Percentiles rank a stretch among this genome's conserved stretches.
phyloP scores from a whole-genome alignment of 2,113 vertebrate genomes.

The Leucosticte australis region DNA sequence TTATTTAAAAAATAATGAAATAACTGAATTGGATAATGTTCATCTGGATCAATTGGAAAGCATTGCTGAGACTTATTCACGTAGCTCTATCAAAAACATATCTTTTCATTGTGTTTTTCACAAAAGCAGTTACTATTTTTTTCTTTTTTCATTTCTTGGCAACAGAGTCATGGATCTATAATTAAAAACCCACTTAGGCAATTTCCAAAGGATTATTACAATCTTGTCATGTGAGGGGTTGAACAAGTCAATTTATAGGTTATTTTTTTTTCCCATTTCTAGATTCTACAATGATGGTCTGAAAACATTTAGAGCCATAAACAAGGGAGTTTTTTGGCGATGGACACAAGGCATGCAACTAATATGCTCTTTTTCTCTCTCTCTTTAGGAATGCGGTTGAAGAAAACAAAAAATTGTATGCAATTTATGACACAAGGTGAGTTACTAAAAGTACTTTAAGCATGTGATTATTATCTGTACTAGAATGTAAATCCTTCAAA shows the following conservation, averaged over 20 bases:
- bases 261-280: background rate
- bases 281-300: background rate
- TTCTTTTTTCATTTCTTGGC: constrained; percentile 35
- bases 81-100: background rate
- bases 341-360: background rate
- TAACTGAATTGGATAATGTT: background rate
- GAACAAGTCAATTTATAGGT: constrained; percentile 16
- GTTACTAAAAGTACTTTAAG: constrained; percentile 1
- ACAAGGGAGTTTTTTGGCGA: background rate
- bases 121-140: constrained; percentile 17
- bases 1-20: background rate
- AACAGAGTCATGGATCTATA: constrained; percentile 24
- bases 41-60: background rate
- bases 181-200: constrained; percentile 49
- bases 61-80: background rate
- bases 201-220: constrained; percentile 25
- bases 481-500: background rate
- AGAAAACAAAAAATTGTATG: constrained; percentile 90
- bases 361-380: constrained; percentile 57
- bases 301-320: background rate
- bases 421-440: constrained; percentile 93
- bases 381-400: constrained; percentile 90
- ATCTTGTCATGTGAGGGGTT: constrained; percentile 14
- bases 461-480: background rate
- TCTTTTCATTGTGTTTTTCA: constrained; percentile 3